A percentile compares a stretch with the other conserved stretches of the same genome.
These are phyloP conservation scores for Nudaria mundana DNA, from an alignment of 2,888 invertebrate genomes.

Conservation along the genomic window DNA sequence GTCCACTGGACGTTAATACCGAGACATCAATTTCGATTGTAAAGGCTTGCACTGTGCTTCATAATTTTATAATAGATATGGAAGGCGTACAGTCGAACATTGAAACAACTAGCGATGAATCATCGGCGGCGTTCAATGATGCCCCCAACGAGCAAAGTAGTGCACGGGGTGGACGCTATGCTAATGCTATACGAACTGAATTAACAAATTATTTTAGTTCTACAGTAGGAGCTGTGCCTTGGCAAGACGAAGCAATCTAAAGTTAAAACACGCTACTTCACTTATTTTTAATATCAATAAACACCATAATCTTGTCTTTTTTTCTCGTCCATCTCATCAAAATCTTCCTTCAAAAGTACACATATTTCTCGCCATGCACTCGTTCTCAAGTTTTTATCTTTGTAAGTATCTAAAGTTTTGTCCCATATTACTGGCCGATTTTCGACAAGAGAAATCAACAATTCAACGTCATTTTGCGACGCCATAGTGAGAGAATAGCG, in stretches of 20 bases:
- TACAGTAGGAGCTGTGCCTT: conserved; percentile 13
- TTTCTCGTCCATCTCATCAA: conserved; percentile 12
- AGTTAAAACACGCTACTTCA: no score
- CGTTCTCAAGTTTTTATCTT: conserved; percentile 7
- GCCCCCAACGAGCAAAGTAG: conserved; percentile 13
- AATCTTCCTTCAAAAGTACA: conserved; percentile 10
- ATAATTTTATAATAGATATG: conserved; percentile 23
- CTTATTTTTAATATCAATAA: conserved; percentile 3
- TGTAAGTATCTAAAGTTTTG: conserved; percentile 13
- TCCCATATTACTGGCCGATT: conserved; percentile 14
- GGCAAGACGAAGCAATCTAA: conserved; percentile 13
- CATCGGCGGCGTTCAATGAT: conserved; percentile 20
- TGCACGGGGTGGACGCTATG: background rate
- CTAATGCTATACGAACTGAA: background rate
- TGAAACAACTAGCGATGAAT: conserved; percentile 21
- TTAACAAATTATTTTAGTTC: conserved; percentile 8
- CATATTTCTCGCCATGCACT: conserved; percentile 9
- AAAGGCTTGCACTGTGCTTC: conserved; percentile 32
- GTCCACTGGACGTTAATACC: conserved; percentile 29
- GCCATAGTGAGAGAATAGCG: conserved; percentile 5
- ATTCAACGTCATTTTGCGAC: conserved; percentile 13
- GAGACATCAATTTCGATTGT: conserved; percentile 33
- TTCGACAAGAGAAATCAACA: conserved; percentile 12
- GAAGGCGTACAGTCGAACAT: conserved; percentile 15
- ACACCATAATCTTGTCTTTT: conserved; percentile 16